Evolutionary conservation across 2,888 invertebrate genomes (phyloP).

Genomic region (Altica lythri): DNA sequence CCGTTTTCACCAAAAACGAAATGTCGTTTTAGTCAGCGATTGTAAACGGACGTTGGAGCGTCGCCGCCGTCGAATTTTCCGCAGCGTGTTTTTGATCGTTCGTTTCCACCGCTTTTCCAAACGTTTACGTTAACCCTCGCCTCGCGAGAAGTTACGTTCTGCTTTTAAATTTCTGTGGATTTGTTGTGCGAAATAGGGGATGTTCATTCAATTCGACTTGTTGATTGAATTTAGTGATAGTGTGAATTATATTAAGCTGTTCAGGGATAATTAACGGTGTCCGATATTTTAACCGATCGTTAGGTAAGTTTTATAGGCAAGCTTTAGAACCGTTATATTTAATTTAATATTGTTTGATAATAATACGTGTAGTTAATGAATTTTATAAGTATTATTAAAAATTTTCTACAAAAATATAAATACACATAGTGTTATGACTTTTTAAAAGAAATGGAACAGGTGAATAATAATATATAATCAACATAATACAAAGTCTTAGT

Average conservation of each 20-base stretch:
- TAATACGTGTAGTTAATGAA: too few relatives aligned
- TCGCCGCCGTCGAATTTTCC: background rate
- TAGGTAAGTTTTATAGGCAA: too few relatives aligned
- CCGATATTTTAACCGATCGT: too few relatives aligned
- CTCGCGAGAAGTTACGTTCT: background rate
- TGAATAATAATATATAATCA: too few relatives aligned
- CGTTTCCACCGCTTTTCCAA: background rate
- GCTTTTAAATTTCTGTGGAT: conserved; percentile 12
- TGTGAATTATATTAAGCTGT: background rate
- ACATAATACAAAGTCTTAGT: too few relatives aligned
- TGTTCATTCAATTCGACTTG: conserved; percentile 11
- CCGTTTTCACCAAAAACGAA: conserved; percentile 36
- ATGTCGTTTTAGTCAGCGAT: conserved; percentile 45
- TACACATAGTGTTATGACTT: too few relatives aligned
- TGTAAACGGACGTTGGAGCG: conserved; percentile 33
- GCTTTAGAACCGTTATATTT: too few relatives aligned
- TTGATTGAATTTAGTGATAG: background rate
- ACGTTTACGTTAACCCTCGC: background rate
- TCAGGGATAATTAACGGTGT: too few relatives aligned
- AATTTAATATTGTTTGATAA: too few relatives aligned
- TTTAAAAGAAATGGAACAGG: too few relatives aligned
- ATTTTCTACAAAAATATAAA: too few relatives aligned
- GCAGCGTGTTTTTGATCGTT: background rate
- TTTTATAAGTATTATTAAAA: too few relatives aligned
- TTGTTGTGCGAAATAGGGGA: background rate